Evolutionary conservation across 2,888 invertebrate genomes (phyloP).

Genomic region (Sialis fuliginosa): DNA sequence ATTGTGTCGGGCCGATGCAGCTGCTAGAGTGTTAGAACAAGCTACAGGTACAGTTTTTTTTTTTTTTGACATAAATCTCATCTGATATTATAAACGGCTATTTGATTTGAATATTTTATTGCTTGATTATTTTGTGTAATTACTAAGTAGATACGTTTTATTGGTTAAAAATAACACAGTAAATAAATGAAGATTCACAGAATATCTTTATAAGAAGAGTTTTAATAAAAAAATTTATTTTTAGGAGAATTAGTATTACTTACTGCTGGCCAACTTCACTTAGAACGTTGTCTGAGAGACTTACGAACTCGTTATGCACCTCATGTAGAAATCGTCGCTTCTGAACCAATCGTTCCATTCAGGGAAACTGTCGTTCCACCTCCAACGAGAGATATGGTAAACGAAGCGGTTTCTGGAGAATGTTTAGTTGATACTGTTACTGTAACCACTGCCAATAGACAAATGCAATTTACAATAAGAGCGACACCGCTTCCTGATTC

Average conservation of each 20-base stretch:
- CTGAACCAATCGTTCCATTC: slow-evolving; percentile 91
- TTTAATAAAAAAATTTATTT: too few species aligned
- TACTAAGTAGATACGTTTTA: too few species aligned
- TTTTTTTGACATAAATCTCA: too few species aligned
- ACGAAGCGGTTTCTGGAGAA: slow-evolving; percentile 36
- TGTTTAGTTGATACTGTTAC: slow-evolving; percentile 31
- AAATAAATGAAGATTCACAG: too few species aligned
- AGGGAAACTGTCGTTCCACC: slow-evolving; percentile 79
- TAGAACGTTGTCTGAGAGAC: slow-evolving; percentile 90
- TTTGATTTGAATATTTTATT: too few species aligned
- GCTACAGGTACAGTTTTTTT: slow-evolving; percentile 41
- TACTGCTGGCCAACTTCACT: slow-evolving; percentile 93
- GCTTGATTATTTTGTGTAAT: too few species aligned
- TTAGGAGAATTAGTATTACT: slow-evolving; percentile 75
- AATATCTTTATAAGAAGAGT: too few species aligned
- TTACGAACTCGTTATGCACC: slow-evolving; percentile 62
- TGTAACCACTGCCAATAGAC: slow-evolving; percentile 51
- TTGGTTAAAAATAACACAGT: too few species aligned
- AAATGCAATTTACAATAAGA: slow-evolving; percentile 51
- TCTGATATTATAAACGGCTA: too few species aligned
- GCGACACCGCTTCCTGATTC: slow-evolving; percentile 59
- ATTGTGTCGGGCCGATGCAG: slow-evolving; percentile 87
- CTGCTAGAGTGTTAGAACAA: slow-evolving; percentile 76
- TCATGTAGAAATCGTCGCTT: slow-evolving; percentile 64
- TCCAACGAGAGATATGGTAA: slow-evolving; percentile 68